Base-by-base conservation (phyloP, 1,140 invertebrate genomes). In the Drosophila nebulosa region DNA sequence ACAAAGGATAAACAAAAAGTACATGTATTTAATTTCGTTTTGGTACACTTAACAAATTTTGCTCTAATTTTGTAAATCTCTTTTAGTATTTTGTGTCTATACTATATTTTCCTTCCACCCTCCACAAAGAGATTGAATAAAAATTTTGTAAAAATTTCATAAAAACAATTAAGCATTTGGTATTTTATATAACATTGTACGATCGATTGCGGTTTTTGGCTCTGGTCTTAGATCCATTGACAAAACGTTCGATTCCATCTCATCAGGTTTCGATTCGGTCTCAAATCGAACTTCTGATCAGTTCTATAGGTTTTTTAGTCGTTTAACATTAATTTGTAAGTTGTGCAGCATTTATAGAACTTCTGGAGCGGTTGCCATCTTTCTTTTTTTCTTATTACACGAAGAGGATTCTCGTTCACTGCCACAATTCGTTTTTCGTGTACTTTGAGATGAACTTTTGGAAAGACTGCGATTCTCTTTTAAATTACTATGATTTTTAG, bases 41-140 rank as follows among this genome's bases (percentile, higher is more conserved):
- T 24, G 72, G 46, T 79, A 64, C 63, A 67, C 56, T 9, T 32
- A 3, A 14, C 16, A 18, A 24, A 67, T 62, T 62, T 63, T 64
- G 52, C 53, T 55, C 52, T 51, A 26, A 22, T 60, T 63, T 21
- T 74, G 32, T 53, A 70, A 86, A 88, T 86, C 84, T 88, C 81
- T 78, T 39, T 78, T 64, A 73, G 73, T 73, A 78, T 78, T 78
- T 78, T 65, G 32, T 61, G 69, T 65, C 64, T 56, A n/a, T n/a
- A 73, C 46, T 79, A 71, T 66, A 68, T 64, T 77, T 74, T 56
- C 53, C 30, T 2, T 18, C 26, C 52, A 46, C 58, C 55, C 16
- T 63, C 52, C 77, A 73, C 58, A 88, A 89, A 76, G 84, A 88
- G 84, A 88, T 89, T 88, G 60, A 88, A 86, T 88, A 79, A 86